phyloP scores from a whole-genome alignment of 1,140 invertebrate genomes.

The Doryteuthis pealeii region DNA sequence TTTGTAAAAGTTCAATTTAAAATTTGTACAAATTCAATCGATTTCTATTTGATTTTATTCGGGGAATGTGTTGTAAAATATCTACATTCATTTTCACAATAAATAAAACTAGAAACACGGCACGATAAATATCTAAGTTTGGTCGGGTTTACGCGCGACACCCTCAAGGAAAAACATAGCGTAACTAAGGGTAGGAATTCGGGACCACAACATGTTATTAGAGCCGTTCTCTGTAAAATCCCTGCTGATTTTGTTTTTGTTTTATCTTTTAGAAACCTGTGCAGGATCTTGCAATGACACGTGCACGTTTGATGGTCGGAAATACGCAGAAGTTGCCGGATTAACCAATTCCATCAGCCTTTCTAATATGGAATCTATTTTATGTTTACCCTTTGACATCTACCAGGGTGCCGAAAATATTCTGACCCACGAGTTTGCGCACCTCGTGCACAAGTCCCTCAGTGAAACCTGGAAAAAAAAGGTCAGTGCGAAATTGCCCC shows the following conservation, averaged over 20 bases:
- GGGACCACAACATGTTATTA: no score
- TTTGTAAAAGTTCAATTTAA: no score
- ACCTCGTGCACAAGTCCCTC: slow-evolving; percentile 20
- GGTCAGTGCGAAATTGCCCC: slow-evolving; percentile 17
- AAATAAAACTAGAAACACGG: no score
- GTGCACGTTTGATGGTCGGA: slow-evolving; percentile 28
- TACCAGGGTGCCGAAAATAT: slow-evolving; percentile 25
- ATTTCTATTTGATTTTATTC: no score
- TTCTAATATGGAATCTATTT: slow-evolving; percentile 18
- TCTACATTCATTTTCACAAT: no score
- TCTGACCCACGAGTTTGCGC: slow-evolving; percentile 29
- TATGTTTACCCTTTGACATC: slow-evolving; percentile 23
- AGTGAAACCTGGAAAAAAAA: slow-evolving; percentile 18
- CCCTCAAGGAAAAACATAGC: no score
- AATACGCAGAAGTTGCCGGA: slow-evolving; percentile 24
- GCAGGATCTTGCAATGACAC: slow-evolving; percentile 24
- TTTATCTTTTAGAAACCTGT: slow-evolving; percentile 21
- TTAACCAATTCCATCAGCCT: slow-evolving; percentile 24
- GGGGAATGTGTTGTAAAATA: no score
- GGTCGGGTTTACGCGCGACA: no score
- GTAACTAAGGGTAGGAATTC: no score
- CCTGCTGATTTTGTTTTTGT: background rate
- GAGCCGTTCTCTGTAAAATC: no score
- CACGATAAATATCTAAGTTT: no score
- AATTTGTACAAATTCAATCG: no score